Percentiles rank a stretch among this genome's conserved stretches.
These are phyloP conservation scores for Lymantria dispar DNA, from an alignment of 2,888 invertebrate genomes.

Conservation along the genomic window DNA sequence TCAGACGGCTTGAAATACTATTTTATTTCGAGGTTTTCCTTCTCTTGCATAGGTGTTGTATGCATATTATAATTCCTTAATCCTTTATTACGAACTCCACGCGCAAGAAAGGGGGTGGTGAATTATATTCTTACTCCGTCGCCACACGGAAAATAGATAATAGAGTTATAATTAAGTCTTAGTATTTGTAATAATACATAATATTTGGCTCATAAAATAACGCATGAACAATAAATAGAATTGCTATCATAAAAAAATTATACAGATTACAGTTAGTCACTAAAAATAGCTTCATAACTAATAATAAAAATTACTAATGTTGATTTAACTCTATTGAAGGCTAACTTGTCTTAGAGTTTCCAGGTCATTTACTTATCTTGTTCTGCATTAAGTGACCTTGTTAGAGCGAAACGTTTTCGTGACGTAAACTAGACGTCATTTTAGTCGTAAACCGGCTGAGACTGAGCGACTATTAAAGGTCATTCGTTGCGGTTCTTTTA, in stretches of 20 bases:
- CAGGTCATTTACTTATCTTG: conserved; percentile 1
- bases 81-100: no score
- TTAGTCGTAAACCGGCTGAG: conserved; percentile 1
- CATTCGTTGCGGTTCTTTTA: conserved; percentile 3
- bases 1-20: no score
- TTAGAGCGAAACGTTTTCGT: conserved; percentile 12
- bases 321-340: neutral
- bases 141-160: no score
- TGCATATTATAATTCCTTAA: no score
- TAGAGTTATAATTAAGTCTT: no score
- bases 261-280: neutral
- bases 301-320: neutral
- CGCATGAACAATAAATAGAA: no score
- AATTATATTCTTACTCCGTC: no score
- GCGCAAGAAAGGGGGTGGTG: no score
- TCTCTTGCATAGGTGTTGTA: no score
- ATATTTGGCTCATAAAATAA: no score
- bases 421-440: conserved; percentile 26
- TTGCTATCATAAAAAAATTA: neutral
- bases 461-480: conserved; percentile 19
- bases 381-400: conserved; percentile 25
- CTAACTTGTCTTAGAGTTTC: neutral
- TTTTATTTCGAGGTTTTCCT: no score
- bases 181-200: no score
- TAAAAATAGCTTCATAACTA: neutral